These are phyloP conservation scores for Urocynchramus pylzowi DNA, from an alignment of 2,113 vertebrate species.

Conservation along the genomic window DNA sequence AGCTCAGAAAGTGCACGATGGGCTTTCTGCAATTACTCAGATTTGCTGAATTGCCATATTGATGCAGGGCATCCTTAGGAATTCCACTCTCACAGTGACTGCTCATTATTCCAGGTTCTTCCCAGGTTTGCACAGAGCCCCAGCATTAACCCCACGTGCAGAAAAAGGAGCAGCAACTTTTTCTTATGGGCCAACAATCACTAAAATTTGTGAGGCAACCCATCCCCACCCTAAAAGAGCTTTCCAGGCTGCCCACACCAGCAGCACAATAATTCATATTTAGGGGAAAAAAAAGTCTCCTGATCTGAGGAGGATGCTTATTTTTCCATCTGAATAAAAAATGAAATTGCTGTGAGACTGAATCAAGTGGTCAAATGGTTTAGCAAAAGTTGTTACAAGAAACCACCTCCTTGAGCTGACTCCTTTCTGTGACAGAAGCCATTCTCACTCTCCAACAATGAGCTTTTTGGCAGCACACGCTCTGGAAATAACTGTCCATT, in stretches of 20 bases:
- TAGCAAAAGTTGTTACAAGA: neutral
- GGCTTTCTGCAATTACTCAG: neutral
- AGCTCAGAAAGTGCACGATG: neutral
- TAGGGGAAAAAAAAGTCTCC: neutral
- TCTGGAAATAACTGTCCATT: neutral
- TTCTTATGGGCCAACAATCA: neutral
- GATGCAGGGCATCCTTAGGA: neutral
- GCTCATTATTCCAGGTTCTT: neutral
- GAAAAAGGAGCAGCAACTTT: neutral
- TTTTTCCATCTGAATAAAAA: neutral
- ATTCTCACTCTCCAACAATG: neutral
- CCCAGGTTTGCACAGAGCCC: neutral
- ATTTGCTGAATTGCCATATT: neutral
- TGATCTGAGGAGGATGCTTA: neutral
- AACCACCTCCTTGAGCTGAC: neutral
- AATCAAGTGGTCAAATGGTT: neutral
- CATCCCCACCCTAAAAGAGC: neutral
- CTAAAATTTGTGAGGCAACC: neutral
- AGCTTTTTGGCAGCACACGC: neutral
- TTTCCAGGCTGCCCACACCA: neutral
- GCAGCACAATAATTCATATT: neutral
- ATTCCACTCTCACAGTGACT: neutral
- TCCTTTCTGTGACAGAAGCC: neutral
- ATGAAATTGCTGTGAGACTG: neutral
- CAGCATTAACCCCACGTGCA: fast-evolving